phyloP scores from a whole-genome alignment of 2,797 vertebrate species.

The Graptemys geographica region DNA sequence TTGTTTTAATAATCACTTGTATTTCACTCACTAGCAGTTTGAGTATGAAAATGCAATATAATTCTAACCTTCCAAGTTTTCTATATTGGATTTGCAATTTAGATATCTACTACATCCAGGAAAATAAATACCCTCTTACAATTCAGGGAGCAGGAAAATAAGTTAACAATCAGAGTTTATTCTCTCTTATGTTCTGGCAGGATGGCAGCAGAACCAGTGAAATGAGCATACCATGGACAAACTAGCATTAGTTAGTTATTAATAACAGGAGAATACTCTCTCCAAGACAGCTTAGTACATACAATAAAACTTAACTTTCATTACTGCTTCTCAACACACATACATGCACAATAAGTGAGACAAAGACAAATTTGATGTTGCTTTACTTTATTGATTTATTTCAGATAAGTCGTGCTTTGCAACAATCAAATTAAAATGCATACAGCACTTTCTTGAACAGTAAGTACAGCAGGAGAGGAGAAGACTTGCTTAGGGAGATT shows the following conservation, averaged over 20 bases:
- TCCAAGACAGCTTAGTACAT: neutral
- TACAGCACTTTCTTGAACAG: neutral
- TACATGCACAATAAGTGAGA: neutral
- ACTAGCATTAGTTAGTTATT: neutral
- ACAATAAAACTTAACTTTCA: neutral
- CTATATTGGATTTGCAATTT: neutral
- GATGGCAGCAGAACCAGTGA: neutral
- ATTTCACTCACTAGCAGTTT: neutral
- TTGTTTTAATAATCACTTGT: neutral
- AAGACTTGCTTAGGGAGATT: neutral
- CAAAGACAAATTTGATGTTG: neutral
- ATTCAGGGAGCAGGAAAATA: neutral
- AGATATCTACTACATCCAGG: neutral
- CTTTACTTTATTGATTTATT: neutral
- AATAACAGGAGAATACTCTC: neutral
- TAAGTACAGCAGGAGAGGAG: neutral
- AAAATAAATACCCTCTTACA: neutral
- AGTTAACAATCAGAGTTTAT: neutral
- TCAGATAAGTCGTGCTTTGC: neutral
- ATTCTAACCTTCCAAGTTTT: neutral
- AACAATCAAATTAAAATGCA: neutral
- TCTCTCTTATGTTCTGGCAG: neutral
- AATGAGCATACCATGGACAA: neutral
- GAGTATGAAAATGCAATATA: neutral
- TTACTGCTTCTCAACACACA: too few species aligned